Conservation (phyloP, 1,140 invertebrate genomes). For the Heliothis virescens region DNA sequence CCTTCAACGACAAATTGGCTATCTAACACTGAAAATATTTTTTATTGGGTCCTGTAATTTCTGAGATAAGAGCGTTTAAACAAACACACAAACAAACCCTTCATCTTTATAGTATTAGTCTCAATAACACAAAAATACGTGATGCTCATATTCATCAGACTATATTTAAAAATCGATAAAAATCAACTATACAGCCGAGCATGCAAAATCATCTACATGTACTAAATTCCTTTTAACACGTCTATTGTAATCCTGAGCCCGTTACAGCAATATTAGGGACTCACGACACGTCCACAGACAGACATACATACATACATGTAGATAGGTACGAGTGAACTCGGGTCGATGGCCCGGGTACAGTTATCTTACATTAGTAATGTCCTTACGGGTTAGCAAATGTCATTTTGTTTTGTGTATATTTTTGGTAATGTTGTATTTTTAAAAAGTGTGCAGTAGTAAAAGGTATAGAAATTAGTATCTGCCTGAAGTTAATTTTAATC, state of each 20-base stretch:
- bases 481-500: too few relatives aligned
- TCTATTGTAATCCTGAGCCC: not conserved
- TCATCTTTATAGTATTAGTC: too few relatives aligned
- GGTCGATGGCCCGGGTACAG: conserved; percentile 23
- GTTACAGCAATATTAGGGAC: conserved; percentile 18
- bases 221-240: conserved; percentile 1
- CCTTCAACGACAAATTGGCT: too few relatives aligned
- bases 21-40: too few relatives aligned
- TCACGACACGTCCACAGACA: conserved; percentile 29
- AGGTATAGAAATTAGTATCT: too few relatives aligned
- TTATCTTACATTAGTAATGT: conserved; percentile 15
- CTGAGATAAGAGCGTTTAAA: too few relatives aligned
- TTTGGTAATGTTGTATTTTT: not conserved
- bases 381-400: conserved; percentile 3
- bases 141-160: too few relatives aligned
- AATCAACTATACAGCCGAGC: not conserved
- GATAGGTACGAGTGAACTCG: not conserved
- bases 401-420: not conserved
- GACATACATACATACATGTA: not conserved
- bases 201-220: not conserved
- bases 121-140: too few relatives aligned
- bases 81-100: too few relatives aligned
- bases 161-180: too few relatives aligned
- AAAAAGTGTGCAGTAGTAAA: too few relatives aligned
- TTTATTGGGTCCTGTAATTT: too few relatives aligned